Conservation (phyloP, 1,140 invertebrate genomes). For the Cephus cinctus region DNA sequence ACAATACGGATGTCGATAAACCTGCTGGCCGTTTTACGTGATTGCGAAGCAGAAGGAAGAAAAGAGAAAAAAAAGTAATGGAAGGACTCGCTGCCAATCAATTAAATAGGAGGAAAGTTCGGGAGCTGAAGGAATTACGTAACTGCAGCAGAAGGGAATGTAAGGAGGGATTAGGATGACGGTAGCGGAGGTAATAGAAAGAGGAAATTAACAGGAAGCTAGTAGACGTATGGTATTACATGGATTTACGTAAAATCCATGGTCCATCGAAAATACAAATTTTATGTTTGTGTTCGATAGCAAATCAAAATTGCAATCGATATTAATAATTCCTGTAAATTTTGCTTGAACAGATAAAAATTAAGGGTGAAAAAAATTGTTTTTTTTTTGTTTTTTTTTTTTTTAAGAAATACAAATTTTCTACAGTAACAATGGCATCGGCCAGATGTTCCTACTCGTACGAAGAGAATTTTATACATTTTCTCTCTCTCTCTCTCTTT, state of each 20-base stretch:
- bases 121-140: not conserved
- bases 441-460: not conserved
- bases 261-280: too few species aligned
- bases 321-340: too few species aligned
- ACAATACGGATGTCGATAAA: too few species aligned
- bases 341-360: too few species aligned
- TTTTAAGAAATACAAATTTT: not conserved
- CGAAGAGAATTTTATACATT: not conserved
- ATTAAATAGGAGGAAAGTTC: not conserved
- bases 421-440: not conserved
- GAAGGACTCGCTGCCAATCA: not conserved
- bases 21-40: too few species aligned
- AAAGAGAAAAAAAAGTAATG: slow-evolving; percentile 8
- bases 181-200: not conserved
- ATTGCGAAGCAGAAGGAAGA: slow-evolving; percentile 6
- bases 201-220: not conserved
- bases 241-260: too few species aligned
- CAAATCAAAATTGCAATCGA: too few species aligned
- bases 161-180: not conserved
- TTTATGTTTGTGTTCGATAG: too few species aligned
- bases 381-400: too few species aligned
- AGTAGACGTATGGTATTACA: too few species aligned
- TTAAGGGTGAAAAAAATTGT: too few species aligned
- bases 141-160: not conserved
- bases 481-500: not conserved